Evolutionary conservation across 2,797 vertebrate species (phyloP).

Genomic region (Peromyscus nudipes): DNA sequence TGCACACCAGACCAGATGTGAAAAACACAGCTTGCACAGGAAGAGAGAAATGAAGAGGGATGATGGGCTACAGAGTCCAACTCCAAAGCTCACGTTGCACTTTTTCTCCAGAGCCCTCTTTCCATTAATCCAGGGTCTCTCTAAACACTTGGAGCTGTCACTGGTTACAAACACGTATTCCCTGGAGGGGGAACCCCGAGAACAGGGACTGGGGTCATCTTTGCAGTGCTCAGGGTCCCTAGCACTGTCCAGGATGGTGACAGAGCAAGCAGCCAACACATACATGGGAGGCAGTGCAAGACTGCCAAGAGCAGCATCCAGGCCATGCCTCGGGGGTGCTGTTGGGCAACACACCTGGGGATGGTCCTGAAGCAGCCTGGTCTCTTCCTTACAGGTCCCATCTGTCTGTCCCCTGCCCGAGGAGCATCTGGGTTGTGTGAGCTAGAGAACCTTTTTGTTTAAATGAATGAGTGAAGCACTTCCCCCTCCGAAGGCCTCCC

Average conservation of each 20-base stretch:
- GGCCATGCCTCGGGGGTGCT: neutral
- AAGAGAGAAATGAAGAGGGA: neutral
- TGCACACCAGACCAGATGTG: too few relatives aligned
- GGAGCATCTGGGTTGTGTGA: neutral
- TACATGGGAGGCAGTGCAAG: neutral
- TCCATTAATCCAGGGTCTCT: neutral
- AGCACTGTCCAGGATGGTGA: neutral
- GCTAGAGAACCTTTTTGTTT: constrained; percentile 13
- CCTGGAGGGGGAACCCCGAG: neutral
- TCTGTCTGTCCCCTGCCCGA: neutral
- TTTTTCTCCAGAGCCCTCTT: neutral
- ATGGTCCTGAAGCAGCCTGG: neutral
- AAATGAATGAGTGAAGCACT: constrained; percentile 18
- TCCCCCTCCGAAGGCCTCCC: constrained; percentile 50
- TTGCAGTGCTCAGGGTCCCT: neutral
- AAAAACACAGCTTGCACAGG: neutral
- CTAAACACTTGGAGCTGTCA: neutral
- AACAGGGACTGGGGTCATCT: neutral
- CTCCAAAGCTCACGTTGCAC: neutral
- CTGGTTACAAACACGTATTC: neutral
- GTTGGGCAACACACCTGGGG: neutral
- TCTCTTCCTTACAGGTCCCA: neutral
- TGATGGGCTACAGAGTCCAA: neutral
- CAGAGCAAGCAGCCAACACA: neutral
- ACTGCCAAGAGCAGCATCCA: neutral